phyloP scores from a whole-genome alignment of 2,888 invertebrate species.

The Philonicus albiceps region DNA sequence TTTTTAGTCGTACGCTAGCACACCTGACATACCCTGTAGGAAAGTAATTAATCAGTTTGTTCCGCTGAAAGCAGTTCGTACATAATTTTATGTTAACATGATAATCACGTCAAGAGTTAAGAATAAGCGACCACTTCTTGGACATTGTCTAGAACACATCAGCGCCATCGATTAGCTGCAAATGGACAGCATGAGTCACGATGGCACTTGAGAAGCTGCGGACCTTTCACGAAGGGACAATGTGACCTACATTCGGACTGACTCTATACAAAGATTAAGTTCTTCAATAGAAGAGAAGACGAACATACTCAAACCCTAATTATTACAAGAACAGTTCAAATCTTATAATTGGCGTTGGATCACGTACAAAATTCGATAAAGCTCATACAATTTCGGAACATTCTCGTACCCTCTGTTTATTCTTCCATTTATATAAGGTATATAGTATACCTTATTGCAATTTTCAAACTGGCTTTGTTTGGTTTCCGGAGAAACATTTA shows the following conservation, averaged over 20 bases:
- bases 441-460: neutral
- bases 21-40: neutral
- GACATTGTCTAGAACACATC: neutral
- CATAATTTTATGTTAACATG: neutral
- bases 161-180: neutral
- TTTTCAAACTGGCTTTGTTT: neutral
- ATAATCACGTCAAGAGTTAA: neutral
- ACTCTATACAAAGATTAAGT: neutral
- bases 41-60: neutral
- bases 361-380: neutral
- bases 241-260: neutral
- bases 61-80: neutral
- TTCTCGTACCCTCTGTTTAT: neutral
- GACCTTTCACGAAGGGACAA: neutral
- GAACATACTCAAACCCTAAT: neutral
- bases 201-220: neutral
- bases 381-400: neutral
- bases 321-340: neutral
- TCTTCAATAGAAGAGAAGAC: neutral
- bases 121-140: neutral
- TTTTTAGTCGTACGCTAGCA: neutral
- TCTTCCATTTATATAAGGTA: neutral
- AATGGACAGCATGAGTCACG: neutral
- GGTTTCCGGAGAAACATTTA: neutral
- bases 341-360: neutral